These are phyloP conservation scores for Sclerodermus sp. DNA, from an alignment of 2,888 invertebrate genomes.

Conservation along the genomic window DNA sequence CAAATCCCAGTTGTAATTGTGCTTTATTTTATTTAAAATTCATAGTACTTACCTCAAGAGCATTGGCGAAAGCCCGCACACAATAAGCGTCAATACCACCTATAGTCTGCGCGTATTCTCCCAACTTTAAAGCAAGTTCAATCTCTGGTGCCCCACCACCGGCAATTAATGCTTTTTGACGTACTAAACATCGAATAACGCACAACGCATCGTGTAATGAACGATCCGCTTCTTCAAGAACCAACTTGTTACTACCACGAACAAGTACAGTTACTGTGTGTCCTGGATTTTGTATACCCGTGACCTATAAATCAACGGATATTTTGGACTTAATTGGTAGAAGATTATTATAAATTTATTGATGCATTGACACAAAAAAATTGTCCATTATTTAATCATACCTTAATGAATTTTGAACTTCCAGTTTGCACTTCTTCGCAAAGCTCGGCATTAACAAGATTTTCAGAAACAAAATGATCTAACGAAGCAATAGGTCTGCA, in stretches of 20 bases:
- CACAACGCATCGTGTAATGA: conserved; percentile 85
- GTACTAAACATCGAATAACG: conserved; percentile 94
- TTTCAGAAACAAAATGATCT: conserved; percentile 94
- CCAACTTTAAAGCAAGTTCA: conserved; percentile 83
- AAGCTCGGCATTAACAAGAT: conserved; percentile 87
- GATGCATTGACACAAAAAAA: background rate
- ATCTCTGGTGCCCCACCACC: conserved; percentile 99
- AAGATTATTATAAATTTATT: background rate
- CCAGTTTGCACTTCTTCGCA: conserved; percentile 93
- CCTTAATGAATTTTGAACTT: conserved; percentile 87
- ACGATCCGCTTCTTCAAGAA: conserved; percentile 78
- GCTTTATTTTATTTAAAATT: too few species aligned
- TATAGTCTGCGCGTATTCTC: conserved; percentile 78
- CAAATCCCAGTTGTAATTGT: too few species aligned
- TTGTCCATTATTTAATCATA: conserved; percentile 38
- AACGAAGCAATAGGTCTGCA: conserved; percentile 97
- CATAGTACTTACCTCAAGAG: conserved; percentile 68
- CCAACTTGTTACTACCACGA: conserved; percentile 83
- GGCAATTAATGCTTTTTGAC: conserved; percentile 86
- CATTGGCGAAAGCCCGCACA: conserved; percentile 92
- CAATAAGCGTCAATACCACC: conserved; percentile 95
- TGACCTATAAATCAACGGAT: conserved; percentile 62
- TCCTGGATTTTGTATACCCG: conserved; percentile 84
- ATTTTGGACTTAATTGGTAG: background rate
- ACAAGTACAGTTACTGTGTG: conserved; percentile 91